Conservation (phyloP, 2,797 vertebrate species). For the Sebastes miniatus region DNA sequence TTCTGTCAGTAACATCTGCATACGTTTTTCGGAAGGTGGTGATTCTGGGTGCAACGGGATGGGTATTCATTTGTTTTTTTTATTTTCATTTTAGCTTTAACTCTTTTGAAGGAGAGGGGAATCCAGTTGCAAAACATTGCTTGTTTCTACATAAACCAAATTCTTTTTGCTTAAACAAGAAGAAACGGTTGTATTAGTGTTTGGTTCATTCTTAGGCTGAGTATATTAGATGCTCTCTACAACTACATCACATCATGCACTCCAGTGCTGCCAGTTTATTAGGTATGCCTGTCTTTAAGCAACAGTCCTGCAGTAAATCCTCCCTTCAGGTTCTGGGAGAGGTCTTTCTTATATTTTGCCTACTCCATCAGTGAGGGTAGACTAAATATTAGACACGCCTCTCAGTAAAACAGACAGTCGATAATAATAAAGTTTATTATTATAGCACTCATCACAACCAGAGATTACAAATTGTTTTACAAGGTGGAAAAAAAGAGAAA, state of each 20-base stretch:
- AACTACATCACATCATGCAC: background rate
- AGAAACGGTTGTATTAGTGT: conserved; percentile 81
- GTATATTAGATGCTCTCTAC: background rate
- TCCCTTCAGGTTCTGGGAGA: background rate
- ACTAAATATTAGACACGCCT: background rate
- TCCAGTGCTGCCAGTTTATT: background rate
- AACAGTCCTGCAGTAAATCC: background rate
- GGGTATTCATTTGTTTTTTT: conserved; percentile 48
- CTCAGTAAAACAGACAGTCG: background rate
- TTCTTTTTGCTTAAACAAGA: conserved; percentile 86
- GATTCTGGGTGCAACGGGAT: conserved; percentile 56
- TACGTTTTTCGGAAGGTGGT: conserved; percentile 56
- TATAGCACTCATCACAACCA: background rate
- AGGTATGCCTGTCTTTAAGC: background rate
- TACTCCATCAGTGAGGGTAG: background rate
- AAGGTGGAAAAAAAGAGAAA: background rate
- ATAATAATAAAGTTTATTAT: background rate
- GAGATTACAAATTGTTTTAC: background rate
- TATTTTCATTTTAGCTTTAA: conserved; percentile 86
- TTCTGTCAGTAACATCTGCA: conserved; percentile 81
- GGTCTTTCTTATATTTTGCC: background rate
- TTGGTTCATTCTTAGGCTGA: conserved; percentile 79
- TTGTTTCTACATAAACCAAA: conserved; percentile 95
- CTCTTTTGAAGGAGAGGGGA: conserved; percentile 84
- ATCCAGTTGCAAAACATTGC: conserved; percentile 89